Conservation (phyloP, 1,140 invertebrate species). For the Neoseiulus cucumeris region DNA sequence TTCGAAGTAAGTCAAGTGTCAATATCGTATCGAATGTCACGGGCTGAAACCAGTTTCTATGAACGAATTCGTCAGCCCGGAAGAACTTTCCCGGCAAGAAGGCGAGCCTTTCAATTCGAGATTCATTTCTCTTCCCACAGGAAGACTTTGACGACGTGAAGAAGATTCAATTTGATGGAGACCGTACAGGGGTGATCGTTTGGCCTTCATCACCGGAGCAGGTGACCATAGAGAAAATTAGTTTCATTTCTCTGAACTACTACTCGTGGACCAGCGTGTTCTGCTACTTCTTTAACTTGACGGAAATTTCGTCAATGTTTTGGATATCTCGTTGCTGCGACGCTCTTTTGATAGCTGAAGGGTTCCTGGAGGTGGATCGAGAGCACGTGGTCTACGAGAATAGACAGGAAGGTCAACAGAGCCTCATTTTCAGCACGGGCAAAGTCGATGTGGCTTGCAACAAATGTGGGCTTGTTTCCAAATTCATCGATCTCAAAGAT, state of each 20-base stretch:
- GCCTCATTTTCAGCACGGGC: not conserved
- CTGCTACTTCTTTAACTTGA: not conserved
- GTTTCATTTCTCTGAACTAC: not conserved
- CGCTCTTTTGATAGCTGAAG: not conserved
- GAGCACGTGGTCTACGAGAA: not conserved
- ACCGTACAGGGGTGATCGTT: not conserved
- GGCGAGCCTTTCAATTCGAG: no score
- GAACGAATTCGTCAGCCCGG: no score
- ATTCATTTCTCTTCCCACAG: not conserved
- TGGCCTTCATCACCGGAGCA: not conserved
- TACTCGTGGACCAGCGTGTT: not conserved
- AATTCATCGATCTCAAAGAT: not conserved
- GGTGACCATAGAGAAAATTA: not conserved
- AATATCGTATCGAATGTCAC: no score
- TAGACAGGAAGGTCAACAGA: not conserved
- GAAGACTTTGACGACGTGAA: not conserved
- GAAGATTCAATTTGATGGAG: not conserved
- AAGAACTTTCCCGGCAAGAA: no score
- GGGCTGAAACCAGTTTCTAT: no score
- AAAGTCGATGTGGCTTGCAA: not conserved
- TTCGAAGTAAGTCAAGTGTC: not conserved
- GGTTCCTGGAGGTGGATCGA: not conserved
- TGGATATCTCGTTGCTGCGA: not conserved
- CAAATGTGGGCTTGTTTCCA: not conserved
- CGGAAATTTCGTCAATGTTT: not conserved